Evolutionary conservation across 2,113 vertebrate genomes (phyloP).

Genomic region (Catharus fuscescens): DNA sequence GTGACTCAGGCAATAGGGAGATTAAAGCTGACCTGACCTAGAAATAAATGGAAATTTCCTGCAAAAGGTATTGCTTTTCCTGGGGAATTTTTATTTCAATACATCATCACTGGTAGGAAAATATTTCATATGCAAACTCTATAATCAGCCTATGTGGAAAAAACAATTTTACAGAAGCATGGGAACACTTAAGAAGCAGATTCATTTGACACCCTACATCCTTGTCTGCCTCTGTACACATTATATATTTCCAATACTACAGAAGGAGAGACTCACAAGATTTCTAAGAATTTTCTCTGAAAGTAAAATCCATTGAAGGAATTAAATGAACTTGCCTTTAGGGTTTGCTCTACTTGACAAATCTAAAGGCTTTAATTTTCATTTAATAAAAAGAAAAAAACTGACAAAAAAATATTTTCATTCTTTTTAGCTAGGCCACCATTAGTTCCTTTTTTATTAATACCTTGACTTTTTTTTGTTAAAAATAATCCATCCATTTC

Average conservation of each 20-base stretch:
- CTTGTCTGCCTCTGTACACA: not conserved
- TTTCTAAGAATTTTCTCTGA: not conserved
- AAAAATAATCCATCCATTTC: not conserved
- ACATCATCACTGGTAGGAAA: not conserved
- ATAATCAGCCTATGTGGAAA: not conserved
- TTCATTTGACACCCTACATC: not conserved
- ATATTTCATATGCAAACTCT: not conserved
- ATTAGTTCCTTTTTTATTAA: not conserved
- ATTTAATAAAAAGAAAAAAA: not conserved
- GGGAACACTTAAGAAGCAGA: not conserved
- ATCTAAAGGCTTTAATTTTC: not conserved
- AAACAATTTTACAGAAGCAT: not conserved
- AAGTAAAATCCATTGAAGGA: not conserved
- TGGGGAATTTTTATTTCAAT: not conserved
- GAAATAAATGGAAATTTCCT: not conserved
- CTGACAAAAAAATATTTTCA: rapidly evolving
- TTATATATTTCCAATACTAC: not conserved
- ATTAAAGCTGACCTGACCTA: not conserved
- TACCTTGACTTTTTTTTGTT: not conserved
- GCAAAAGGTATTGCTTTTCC: not conserved
- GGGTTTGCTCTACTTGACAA: not conserved
- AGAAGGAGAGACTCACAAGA: not conserved
- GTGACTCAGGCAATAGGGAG: not conserved
- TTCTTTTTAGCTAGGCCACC: not conserved
- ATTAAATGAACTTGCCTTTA: not conserved